Base-by-base conservation (phyloP, 2,888 invertebrate species). In the Luperina nickerlii region DNA sequence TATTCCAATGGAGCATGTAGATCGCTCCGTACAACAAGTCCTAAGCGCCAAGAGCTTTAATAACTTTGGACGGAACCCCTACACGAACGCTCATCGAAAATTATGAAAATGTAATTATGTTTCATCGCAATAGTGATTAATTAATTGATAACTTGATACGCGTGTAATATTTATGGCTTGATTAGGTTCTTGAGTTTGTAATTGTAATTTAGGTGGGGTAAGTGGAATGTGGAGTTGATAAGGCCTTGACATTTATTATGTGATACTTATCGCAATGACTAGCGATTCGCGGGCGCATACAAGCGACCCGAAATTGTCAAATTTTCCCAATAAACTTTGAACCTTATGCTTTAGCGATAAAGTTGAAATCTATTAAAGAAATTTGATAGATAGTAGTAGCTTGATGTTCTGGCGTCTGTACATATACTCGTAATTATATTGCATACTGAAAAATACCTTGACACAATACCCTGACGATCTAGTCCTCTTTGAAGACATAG, bases 71-170 rank as follows among this genome's bases (percentile, higher is more conserved):
- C 62, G 38, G 13, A 73, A 70, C 71, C 68, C 76, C 71, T n/a
- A 78, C 62, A 74, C 70, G 78, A 75, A 69, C 81, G 65, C 76
- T 89, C 81, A 87, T 83, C 74, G 84, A 88, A 87, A 82, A 89
- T 89, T 83, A 86, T 85, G 83, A 89, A 82, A 88, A 81, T 69
- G 80, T 87, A 84, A 89, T 89, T 79, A 89, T 77, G 38, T 84
- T 89, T 78, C 79, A 72, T 67, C 81, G 65, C 75, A 74, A 84
- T 85, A 82, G 82, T 89, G 76, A 88, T 89, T 89, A 89, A 83
- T 89, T 89, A 84, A 72, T 76, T 77, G 73, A 74, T 82, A 82
- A 89, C 82, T 83, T 81, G 76, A 86, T 86, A 84, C 45, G 79
- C 65, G 57, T 79, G 76, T 85, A 76, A 83, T 81, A 84, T 79